Percentiles rank a stretch among this genome's conserved stretches.
Conservation (phyloP, 2,888 invertebrate species). For the Thalpophila matura region DNA sequence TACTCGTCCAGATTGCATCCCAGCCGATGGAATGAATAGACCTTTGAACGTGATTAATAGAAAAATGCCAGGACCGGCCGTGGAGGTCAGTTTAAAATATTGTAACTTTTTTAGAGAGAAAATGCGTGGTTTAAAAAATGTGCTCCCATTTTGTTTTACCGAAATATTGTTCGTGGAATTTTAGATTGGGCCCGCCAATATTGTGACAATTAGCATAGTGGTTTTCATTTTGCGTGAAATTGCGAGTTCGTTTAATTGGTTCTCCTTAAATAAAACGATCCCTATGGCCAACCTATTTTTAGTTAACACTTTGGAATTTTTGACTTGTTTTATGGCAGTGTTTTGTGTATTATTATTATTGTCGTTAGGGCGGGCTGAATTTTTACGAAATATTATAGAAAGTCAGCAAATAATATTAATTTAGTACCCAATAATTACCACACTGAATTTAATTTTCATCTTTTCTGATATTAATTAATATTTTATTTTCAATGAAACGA, state of each 20-base stretch:
- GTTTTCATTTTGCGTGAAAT: constrained; percentile 48
- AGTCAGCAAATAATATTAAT: too few species aligned
- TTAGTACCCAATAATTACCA: too few species aligned
- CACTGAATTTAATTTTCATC: too few species aligned
- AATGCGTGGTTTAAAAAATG: constrained; percentile 3
- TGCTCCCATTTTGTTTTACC: constrained; percentile 1
- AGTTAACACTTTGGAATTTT: constrained; percentile 11
- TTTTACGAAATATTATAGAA: not conserved
- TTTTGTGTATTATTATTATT: constrained; percentile 1
- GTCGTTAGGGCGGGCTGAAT: not conserved
- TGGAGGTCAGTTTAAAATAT: constrained; percentile 91
- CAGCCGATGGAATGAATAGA: constrained; percentile 95
- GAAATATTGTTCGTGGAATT: constrained; percentile 11
- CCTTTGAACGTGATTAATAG: constrained; percentile 95
- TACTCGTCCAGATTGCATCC: constrained; percentile 94
- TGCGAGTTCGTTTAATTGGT: constrained; percentile 37
- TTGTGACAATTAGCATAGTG: constrained; percentile 31
- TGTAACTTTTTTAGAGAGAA: not conserved
- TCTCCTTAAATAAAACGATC: constrained; percentile 25
- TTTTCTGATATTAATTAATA: too few species aligned
- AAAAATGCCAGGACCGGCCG: constrained; percentile 96
- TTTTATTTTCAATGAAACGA: too few species aligned
- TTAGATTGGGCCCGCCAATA: constrained; percentile 16
- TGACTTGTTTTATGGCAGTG: not conserved
- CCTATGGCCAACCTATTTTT: constrained; percentile 9